Evolutionary conservation across 2,888 invertebrate species (phyloP), one percentile per base, ranked within the genome.

Genomic region (Microplitis deprimator): DNA sequence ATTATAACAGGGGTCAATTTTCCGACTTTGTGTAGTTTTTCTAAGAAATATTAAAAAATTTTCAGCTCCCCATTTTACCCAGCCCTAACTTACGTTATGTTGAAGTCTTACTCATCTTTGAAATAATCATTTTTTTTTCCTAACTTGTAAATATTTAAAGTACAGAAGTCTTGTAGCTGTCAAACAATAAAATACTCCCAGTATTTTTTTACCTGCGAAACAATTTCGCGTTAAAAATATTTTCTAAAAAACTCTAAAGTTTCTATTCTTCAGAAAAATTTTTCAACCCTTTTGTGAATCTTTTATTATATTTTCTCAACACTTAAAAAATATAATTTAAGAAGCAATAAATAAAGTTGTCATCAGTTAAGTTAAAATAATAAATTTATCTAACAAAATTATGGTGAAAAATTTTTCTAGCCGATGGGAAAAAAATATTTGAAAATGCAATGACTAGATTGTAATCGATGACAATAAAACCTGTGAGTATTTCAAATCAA

Each of bases 401-500:
- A 29, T 29, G 29, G 29, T 29, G 29, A 29, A 29, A 29, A 29
- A 29, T 29, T 29, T 29, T 29, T 4, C 3, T 29, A 29, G 1
- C 20, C 10, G 20, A 65, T 29, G 13, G 40, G 39, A 39, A 68
- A 16, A 40, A 65, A 13, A 68, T 13, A 69, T 16, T 5, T 20
- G 17, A 17, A 69, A 29, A 6, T 13, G 60, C 67, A 20, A 39
- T 16, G 8, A 67, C 38, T 41, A 41, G 16, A 17, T 7, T 16
- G 50, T 8, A 50, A 50, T 50, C 50, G 50, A 50, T 50, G 50
- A 50, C 50, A 50, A 59, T 50, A 20, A 40, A 74, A 74, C 68
- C 67, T 68, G 73, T 38, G 40, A 39, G 29, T 67, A 72, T 20
- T 29, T 38, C 61, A 40, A 74, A 60, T 74, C 61, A 74, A 74